Evolutionary conservation across 2,888 invertebrate genomes (phyloP).

Genomic region (Alloscopus bannaensis): DNA sequence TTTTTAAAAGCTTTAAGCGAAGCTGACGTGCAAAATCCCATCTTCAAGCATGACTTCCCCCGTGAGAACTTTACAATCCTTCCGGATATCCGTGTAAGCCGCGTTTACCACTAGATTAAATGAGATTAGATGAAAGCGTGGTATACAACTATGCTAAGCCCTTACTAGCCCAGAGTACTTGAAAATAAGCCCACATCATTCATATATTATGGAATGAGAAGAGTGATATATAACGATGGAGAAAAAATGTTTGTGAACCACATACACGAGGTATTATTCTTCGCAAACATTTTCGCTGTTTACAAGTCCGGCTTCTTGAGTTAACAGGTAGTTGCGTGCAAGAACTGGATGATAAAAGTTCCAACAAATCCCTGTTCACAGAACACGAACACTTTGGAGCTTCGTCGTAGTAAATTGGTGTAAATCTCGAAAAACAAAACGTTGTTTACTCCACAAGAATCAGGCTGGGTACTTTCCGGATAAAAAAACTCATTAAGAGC

Average conservation of each 20-base stretch:
- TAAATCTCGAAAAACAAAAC: too few relatives aligned
- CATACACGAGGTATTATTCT: neutral
- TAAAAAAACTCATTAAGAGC: too few relatives aligned
- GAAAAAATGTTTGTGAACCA: neutral
- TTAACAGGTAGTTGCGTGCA: too few relatives aligned
- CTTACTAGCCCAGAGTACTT: neutral
- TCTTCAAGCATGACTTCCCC: neutral
- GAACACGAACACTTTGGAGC: too few relatives aligned
- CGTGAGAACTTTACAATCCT: conserved; percentile 25
- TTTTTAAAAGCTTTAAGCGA: neutral
- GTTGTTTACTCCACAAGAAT: too few relatives aligned
- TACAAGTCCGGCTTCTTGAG: neutral
- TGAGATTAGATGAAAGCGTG: neutral
- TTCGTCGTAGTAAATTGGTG: too few relatives aligned
- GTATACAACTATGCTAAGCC: neutral
- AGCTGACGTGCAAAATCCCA: neutral
- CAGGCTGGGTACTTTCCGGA: too few relatives aligned
- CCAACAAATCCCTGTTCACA: too few relatives aligned
- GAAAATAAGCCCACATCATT: neutral
- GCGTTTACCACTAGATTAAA: neutral
- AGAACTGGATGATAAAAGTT: too few relatives aligned
- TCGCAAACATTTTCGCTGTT: neutral
- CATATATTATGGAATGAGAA: neutral
- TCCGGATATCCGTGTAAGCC: conserved; percentile 46
- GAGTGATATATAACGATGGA: neutral